phyloP scores from a whole-genome alignment of 2,888 invertebrate genomes.

The Embidobia sp. region DNA sequence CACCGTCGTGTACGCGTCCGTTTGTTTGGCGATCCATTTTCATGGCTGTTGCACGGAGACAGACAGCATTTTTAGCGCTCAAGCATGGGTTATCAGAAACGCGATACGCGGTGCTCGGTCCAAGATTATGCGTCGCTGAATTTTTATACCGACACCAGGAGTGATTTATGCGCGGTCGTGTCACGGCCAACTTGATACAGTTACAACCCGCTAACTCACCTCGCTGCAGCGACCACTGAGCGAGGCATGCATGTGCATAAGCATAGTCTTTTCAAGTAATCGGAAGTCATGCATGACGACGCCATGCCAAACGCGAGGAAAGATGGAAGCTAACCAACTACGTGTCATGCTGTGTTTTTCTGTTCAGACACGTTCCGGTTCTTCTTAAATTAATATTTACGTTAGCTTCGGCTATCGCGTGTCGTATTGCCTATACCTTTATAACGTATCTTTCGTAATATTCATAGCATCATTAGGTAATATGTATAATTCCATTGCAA shows the following conservation, averaged over 20 bases:
- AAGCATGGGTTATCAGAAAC: conserved; percentile 41
- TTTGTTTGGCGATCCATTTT: neutral
- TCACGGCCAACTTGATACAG: conserved; percentile 80
- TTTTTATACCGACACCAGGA: conserved; percentile 64
- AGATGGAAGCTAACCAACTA: conserved; percentile 51
- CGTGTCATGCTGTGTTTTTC: conserved; percentile 13
- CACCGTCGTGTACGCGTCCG: neutral
- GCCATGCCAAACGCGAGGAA: conserved; percentile 54
- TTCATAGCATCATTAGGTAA: too few relatives aligned
- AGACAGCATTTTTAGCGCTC: neutral
- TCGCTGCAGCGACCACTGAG: conserved; percentile 64
- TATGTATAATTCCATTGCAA: too few relatives aligned
- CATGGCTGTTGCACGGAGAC: neutral
- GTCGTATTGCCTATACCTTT: too few relatives aligned
- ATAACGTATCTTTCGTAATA: too few relatives aligned
- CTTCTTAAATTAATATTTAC: conserved; percentile 9
- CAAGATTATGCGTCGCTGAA: conserved; percentile 42
- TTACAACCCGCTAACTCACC: conserved; percentile 79
- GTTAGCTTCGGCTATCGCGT: too few relatives aligned
- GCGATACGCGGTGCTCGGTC: conserved; percentile 29
- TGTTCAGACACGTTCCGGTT: conserved; percentile 1
- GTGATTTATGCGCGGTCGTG: conserved; percentile 79
- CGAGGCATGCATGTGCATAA: conserved; percentile 58
- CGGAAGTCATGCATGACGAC: conserved; percentile 64
- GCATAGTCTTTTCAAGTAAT: conserved; percentile 57